A percentile compares a stretch with the other conserved stretches of the same genome.
Conservation (phyloP, 2,797 vertebrate species). For the Dermochelys coriacea region DNA sequence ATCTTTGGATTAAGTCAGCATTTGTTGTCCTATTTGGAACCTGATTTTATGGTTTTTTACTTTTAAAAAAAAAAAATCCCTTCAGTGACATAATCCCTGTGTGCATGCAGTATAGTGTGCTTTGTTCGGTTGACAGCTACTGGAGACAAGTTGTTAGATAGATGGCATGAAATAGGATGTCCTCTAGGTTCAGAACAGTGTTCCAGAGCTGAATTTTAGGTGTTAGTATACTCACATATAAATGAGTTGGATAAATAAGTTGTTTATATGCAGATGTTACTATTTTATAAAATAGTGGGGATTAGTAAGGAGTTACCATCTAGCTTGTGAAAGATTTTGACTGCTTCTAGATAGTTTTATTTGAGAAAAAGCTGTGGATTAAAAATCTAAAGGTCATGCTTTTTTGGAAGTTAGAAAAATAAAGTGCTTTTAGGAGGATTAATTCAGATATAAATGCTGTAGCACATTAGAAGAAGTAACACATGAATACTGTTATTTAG, state of each 20-base stretch:
- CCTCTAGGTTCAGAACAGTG: constrained; percentile 39
- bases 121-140: constrained; percentile 18
- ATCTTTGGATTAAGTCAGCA: constrained; percentile 4
- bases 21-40: rapidly evolving
- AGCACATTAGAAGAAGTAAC: constrained; percentile 12
- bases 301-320: constrained; percentile 52
- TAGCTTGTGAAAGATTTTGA: constrained; percentile 40
- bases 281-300: constrained; percentile 26
- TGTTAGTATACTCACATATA: constrained; percentile 54
- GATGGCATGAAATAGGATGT: neutral
- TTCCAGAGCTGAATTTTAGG: constrained; percentile 27
- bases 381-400: constrained; percentile 23
- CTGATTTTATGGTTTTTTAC: neutral
- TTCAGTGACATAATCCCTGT: neutral
- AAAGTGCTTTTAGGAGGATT: neutral
- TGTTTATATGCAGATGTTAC: constrained; percentile 62
- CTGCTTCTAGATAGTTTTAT: constrained; percentile 43
- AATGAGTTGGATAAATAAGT: constrained; percentile 54
- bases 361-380: constrained; percentile 24
- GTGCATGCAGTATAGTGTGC: neutral
- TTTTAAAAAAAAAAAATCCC: neutral
- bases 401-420: constrained; percentile 31
- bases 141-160: neutral
- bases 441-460: constrained; percentile 36
- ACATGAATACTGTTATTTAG: neutral